Conservation (phyloP, 2,797 vertebrate species). For the Galagoides demidoff region DNA sequence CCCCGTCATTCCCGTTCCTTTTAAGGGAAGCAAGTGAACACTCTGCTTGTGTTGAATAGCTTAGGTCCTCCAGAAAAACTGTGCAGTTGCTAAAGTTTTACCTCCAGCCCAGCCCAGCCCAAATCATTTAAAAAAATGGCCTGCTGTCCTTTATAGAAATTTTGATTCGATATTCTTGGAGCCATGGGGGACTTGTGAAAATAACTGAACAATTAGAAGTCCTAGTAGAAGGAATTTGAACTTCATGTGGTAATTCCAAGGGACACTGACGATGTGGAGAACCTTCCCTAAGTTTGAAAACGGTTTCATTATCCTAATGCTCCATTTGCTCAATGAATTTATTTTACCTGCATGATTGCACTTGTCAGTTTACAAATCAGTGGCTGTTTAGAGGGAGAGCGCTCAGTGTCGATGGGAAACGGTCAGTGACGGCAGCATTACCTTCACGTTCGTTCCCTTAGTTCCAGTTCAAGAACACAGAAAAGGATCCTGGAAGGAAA, state of each 20-base stretch:
- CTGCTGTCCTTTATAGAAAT: background rate
- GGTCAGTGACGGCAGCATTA: background rate
- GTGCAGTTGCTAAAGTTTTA: no score
- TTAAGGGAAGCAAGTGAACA: background rate
- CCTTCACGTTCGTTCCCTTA: background rate
- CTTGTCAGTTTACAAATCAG: background rate
- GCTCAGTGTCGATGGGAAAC: background rate
- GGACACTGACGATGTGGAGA: background rate
- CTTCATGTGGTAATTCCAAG: background rate
- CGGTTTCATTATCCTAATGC: background rate
- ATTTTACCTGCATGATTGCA: background rate
- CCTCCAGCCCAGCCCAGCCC: background rate
- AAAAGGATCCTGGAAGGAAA: slow-evolving; percentile 6
- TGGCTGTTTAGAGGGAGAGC: background rate
- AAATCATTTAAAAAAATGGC: background rate
- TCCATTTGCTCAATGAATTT: background rate
- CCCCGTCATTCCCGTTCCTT: background rate
- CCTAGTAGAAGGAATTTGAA: background rate
- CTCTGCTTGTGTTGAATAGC: background rate
- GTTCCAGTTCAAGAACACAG: background rate
- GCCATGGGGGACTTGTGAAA: background rate
- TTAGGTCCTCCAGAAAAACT: background rate
- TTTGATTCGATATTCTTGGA: background rate
- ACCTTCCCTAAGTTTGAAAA: background rate
- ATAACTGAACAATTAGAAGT: background rate